Conservation (phyloP, 2,797 vertebrate genomes). For the Alexandromys oeconomus region DNA sequence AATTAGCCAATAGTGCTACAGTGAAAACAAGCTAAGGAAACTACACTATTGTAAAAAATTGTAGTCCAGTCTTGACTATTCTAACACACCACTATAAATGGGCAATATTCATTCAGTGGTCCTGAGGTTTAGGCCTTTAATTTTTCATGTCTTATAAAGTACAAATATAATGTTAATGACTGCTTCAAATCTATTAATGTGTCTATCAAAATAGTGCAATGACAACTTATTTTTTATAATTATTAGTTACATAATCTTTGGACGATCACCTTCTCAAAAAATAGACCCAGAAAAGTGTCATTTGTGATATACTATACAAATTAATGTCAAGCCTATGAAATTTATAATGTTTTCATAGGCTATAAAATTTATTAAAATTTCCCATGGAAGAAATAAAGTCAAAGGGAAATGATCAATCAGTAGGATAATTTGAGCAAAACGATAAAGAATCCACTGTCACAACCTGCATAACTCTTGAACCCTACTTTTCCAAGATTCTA, state of each 20-base stretch:
- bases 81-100: conserved; percentile 37
- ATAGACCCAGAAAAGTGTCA: not conserved
- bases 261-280: not conserved
- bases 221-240: conserved; percentile 41
- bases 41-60: conserved; percentile 37
- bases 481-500: conserved; percentile 8
- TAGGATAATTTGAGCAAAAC: not conserved
- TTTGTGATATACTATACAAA: not conserved
- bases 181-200: conserved; percentile 10
- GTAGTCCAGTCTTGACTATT: conserved; percentile 2
- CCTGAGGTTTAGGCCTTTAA: conserved; percentile 14
- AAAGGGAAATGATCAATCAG: not conserved
- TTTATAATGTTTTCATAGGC: conserved; percentile 55
- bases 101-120: not conserved
- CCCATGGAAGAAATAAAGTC: not conserved
- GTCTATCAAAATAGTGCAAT: not conserved
- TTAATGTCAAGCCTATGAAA: conserved; percentile 61
- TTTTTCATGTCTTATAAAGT: not conserved
- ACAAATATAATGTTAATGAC: not conserved
- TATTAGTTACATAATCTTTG: not conserved
- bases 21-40: conserved; percentile 63
- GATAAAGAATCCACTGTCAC: conserved; percentile 36
- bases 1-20: conserved; percentile 36
- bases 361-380: conserved; percentile 65
- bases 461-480: not conserved